Percentiles rank a stretch among this genome's conserved stretches.
These are phyloP conservation scores for Andrena chrysosceles DNA, from an alignment of 2,888 invertebrate species.

Conservation along the genomic window DNA sequence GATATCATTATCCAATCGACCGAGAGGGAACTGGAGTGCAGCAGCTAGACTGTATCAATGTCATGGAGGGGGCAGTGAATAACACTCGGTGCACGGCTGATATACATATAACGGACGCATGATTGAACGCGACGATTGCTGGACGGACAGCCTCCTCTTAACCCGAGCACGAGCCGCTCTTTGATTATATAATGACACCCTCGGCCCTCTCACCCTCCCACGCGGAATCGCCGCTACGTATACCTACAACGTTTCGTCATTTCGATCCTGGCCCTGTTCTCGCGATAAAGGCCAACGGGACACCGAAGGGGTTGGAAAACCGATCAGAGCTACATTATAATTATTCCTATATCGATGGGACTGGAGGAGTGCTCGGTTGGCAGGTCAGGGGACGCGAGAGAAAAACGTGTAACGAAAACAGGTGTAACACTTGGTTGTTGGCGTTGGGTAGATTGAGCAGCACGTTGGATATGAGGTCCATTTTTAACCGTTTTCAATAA, in stretches of 20 bases:
- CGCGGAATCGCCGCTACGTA: slow-evolving; percentile 41
- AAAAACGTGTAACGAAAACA: too few species aligned
- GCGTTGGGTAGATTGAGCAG: too few species aligned
- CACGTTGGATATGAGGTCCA: too few species aligned
- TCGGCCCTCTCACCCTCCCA: background rate
- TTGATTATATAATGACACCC: slow-evolving; percentile 61
- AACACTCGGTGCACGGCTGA: slow-evolving; percentile 49
- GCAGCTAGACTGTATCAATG: slow-evolving; percentile 65
- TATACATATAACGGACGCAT: slow-evolving; percentile 58
- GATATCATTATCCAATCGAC: slow-evolving; percentile 72
- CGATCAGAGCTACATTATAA: too few species aligned
- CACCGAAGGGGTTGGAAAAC: background rate
- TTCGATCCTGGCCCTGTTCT: slow-evolving; percentile 33
- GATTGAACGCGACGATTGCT: slow-evolving; percentile 68
- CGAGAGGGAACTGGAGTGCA: slow-evolving; percentile 33
- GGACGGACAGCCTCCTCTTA: slow-evolving; percentile 33
- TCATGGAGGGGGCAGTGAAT: slow-evolving; percentile 45
- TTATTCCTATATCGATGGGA: too few species aligned
- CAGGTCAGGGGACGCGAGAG: too few species aligned
- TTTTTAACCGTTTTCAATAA: too few species aligned
- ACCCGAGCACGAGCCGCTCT: slow-evolving; percentile 43
- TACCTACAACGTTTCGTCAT: slow-evolving; percentile 50
- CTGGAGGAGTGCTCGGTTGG: too few species aligned
- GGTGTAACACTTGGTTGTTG: too few species aligned
- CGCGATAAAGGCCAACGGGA: slow-evolving; percentile 21